Conservation (phyloP, 2,113 vertebrate genomes). For the Panthera leo region DNA sequence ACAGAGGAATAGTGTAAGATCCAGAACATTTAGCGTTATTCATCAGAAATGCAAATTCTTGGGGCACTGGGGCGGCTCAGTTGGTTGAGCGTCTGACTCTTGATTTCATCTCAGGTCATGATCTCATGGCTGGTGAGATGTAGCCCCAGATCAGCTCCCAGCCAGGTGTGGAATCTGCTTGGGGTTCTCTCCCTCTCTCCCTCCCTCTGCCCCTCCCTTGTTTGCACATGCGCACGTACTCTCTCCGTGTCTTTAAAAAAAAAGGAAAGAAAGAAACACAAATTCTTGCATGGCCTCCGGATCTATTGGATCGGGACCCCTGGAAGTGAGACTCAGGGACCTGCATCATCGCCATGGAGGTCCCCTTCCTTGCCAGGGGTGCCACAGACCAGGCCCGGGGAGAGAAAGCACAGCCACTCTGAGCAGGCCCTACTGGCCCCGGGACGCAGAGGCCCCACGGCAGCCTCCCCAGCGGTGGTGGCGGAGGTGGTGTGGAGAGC, state of each 20-base stretch:
- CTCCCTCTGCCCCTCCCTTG: too few species aligned
- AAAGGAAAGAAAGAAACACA: background rate
- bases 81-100: too few species aligned
- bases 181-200: too few species aligned
- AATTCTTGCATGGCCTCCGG: background rate
- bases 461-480: background rate
- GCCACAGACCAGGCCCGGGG: background rate
- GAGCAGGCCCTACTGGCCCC: background rate
- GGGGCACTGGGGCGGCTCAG: too few species aligned
- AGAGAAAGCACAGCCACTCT: background rate
- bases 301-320: background rate
- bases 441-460: background rate
- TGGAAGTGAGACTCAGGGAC: background rate
- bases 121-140: too few species aligned
- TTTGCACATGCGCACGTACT: too few species aligned
- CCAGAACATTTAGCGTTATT: background rate
- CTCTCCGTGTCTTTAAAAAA: too few species aligned
- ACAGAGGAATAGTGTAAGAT: background rate
- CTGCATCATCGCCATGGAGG: background rate
- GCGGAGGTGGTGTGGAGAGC: constrained; percentile 47
- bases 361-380: background rate
- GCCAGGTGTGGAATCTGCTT: too few species aligned
- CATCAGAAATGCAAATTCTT: background rate
- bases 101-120: too few species aligned
- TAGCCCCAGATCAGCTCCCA: too few species aligned